Evolutionary conservation across 1,140 invertebrate species (phyloP).

Genomic region (Chymomyza costata): DNA sequence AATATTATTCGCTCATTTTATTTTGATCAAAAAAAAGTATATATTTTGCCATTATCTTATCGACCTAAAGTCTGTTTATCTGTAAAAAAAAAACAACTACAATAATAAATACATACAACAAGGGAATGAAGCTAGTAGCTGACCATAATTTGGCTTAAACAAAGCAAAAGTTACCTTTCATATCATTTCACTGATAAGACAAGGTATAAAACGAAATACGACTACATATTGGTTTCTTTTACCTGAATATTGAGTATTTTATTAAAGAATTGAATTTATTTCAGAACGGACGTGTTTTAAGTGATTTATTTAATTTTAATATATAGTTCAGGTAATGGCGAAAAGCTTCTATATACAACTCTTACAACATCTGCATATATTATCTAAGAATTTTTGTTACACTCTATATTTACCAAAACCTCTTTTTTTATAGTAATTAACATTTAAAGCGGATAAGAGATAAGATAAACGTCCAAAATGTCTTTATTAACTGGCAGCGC

Average conservation of each 20-base stretch:
- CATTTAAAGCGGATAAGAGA: no score
- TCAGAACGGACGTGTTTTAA: slow-evolving; percentile 33
- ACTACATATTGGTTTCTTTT: slow-evolving; percentile 15
- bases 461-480: slow-evolving; percentile 40
- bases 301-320: no score
- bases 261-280: slow-evolving; percentile 34
- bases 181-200: slow-evolving; percentile 57
- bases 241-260: slow-evolving; percentile 9
- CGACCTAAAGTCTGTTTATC: no score
- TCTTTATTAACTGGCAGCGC: slow-evolving; percentile 75
- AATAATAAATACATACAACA: slow-evolving; percentile 11
- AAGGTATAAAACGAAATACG: slow-evolving; percentile 33
- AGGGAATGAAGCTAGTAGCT: slow-evolving; percentile 21
- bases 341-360: no score
- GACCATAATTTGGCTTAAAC: slow-evolving; percentile 56
- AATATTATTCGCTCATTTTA: no score
- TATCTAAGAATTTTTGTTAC: no score
- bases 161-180: slow-evolving; percentile 31
- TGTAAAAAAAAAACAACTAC: slow-evolving; percentile 16
- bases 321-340: no score
- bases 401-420: no score
- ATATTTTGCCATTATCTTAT: no score
- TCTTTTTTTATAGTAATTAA: no score
- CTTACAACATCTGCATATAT: no score
- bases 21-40: no score